Conservation (phyloP, 2,888 invertebrate species). For the Melitaea athalia region DNA sequence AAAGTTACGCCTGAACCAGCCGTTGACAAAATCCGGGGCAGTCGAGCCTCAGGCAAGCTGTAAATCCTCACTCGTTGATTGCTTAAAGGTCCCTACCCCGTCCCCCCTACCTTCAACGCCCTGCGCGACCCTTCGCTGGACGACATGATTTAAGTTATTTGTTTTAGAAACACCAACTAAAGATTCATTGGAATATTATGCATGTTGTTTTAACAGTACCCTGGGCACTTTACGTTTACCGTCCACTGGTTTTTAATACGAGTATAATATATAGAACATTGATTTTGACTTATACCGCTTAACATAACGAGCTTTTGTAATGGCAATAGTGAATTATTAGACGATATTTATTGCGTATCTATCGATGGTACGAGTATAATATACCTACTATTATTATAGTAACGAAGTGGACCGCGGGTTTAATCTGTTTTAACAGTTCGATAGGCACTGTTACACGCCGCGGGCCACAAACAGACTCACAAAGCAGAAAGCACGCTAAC, state of each 20-base stretch:
- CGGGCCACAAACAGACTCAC: constrained; percentile 52
- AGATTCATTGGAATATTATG: constrained; percentile 69
- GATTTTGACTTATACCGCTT: neutral
- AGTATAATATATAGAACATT: neutral
- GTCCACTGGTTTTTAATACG: constrained; percentile 27
- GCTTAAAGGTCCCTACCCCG: constrained; percentile 51
- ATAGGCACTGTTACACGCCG: constrained; percentile 50
- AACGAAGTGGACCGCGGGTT: neutral
- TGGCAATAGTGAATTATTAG: neutral
- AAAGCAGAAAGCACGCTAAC: constrained; percentile 42
- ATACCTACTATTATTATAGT: too few species aligned
- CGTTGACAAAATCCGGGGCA: constrained; percentile 33
- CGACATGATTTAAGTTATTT: constrained; percentile 57
- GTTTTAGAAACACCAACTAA: constrained; percentile 53
- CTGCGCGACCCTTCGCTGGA: constrained; percentile 54
- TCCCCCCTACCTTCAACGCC: constrained; percentile 45
- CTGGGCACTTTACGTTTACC: constrained; percentile 43
- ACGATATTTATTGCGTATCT: constrained; percentile 3
- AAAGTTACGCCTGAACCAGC: constrained; percentile 7
- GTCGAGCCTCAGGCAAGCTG: constrained; percentile 48
- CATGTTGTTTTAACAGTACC: constrained; percentile 59
- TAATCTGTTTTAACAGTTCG: constrained; percentile 55
- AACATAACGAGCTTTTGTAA: neutral
- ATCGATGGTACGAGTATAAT: constrained; percentile 8
- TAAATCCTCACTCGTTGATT: constrained; percentile 73